Evolutionary conservation across 2,888 invertebrate species (phyloP), one percentile per base, ranked within the genome.

Genomic region (Ophioninae sp.): DNA sequence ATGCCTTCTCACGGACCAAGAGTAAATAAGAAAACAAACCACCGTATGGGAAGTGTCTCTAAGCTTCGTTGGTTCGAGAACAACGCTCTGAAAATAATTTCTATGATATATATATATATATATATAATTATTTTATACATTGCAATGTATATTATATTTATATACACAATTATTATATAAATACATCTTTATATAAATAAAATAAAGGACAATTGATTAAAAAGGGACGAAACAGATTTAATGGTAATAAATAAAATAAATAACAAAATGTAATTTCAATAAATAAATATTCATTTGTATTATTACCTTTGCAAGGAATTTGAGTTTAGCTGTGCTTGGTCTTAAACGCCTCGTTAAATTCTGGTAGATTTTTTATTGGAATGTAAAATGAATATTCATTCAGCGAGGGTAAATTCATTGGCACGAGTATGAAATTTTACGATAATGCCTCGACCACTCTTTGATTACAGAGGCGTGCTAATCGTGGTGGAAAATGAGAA

Each of bases 11-110:
- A 81, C 81, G 81, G 37, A 67, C 65, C 39, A 81, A 81, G 70
- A 85, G 87, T 87, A 89, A 89, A 89, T 88, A 88, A 79, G 86
- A 90, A 89, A 90, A 88, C 88, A 91, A 88, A 89, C 87, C 81
- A 83, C 85, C 86, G 85, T 83, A 85, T 86, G 86, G 85, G 65
- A 85, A 82, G 79, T 83, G 83, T 86, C 82, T 82, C 65, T 74
- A 23, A 75, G 59, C 57, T 64, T 81, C 56, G 61, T 64, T 39
- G 79, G 37, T 41, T 13, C 21, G 68, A 74, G 65, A 77, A 80
- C 81, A 75, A 83, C 69, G 56, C 62, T 81, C 78, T 81, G 67
- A 81, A 77, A 82, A 83, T 81, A 86, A 84, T 70, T 79, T 80
- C 72, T 69, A 44, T 73, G 57, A 70, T 65, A 70, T 59, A 78